Evolutionary conservation across 2,797 vertebrate species (phyloP).

Genomic region (Lepidocolaptes lacrymiger): DNA sequence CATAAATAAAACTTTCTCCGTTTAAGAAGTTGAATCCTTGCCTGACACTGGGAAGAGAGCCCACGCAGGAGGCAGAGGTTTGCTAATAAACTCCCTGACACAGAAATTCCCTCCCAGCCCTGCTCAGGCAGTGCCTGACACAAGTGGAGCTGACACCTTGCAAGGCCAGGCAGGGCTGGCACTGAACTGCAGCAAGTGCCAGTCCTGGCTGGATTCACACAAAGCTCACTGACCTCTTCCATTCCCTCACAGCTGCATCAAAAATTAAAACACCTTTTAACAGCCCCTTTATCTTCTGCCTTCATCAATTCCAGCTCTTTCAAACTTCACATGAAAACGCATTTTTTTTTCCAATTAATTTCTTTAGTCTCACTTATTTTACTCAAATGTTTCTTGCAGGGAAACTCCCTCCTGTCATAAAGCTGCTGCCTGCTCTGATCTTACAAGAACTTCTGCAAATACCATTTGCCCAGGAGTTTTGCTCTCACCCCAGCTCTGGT

Average conservation of each 20-base stretch:
- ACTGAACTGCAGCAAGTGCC: not conserved
- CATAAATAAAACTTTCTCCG: not conserved
- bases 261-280: conserved; percentile 14
- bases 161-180: not conserved
- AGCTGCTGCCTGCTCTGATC: not conserved
- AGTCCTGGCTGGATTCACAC: not conserved
- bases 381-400: not conserved
- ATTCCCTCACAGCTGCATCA: not conserved
- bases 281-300: not conserved
- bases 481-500: not conserved
- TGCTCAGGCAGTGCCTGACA: not conserved
- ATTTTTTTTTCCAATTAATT: not conserved
- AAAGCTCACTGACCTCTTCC: not conserved
- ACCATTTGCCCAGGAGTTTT: not conserved
- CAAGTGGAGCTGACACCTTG: not conserved
- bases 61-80: not conserved
- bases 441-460: not conserved
- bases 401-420: not conserved
- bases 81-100: not conserved
- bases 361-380: not conserved
- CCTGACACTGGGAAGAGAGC: not conserved
- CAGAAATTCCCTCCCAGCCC: not conserved
- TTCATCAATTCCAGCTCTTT: not conserved
- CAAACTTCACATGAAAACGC: not conserved
- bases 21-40: not conserved